A percentile compares a stretch with the other conserved stretches of the same genome.
phyloP scores from a whole-genome alignment of 1,140 invertebrate species.

The Bombus waltoni region DNA sequence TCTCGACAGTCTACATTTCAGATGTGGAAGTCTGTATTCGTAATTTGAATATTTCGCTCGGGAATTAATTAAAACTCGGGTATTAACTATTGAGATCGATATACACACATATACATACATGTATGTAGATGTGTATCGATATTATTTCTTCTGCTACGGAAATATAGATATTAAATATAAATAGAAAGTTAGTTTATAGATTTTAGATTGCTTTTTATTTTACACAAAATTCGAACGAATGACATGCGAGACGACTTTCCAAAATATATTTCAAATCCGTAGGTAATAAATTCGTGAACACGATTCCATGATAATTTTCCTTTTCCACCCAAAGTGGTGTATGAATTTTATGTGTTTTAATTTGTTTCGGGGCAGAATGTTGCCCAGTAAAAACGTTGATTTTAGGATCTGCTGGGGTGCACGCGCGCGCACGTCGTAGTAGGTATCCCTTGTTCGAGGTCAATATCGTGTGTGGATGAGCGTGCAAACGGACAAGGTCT shows the following conservation, averaged over 20 bases:
- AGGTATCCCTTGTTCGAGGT: not conserved
- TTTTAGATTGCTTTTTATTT: too few relatives aligned
- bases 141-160: not conserved
- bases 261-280: not conserved
- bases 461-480: conserved; percentile 25
- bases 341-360: conserved; percentile 9
- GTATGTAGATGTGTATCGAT: too few relatives aligned
- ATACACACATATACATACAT: too few relatives aligned
- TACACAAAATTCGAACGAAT: too few relatives aligned
- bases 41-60: not conserved
- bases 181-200: too few relatives aligned
- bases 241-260: not conserved
- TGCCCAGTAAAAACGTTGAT: conserved; percentile 21
- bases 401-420: conserved; percentile 8
- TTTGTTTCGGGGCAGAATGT: not conserved
- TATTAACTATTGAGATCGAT: not conserved
- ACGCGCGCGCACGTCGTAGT: not conserved
- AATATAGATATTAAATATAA: not conserved
- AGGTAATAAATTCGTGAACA: not conserved
- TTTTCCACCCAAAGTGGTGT: not conserved
- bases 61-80: not conserved
- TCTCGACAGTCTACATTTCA: not conserved
- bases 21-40: not conserved
- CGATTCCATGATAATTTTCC: not conserved
- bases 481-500: conserved; percentile 29